A percentile compares a stretch with the other conserved stretches of the same genome.
Conservation (phyloP, 2,888 invertebrate species). For the Peribatodes rhomboidaria region DNA sequence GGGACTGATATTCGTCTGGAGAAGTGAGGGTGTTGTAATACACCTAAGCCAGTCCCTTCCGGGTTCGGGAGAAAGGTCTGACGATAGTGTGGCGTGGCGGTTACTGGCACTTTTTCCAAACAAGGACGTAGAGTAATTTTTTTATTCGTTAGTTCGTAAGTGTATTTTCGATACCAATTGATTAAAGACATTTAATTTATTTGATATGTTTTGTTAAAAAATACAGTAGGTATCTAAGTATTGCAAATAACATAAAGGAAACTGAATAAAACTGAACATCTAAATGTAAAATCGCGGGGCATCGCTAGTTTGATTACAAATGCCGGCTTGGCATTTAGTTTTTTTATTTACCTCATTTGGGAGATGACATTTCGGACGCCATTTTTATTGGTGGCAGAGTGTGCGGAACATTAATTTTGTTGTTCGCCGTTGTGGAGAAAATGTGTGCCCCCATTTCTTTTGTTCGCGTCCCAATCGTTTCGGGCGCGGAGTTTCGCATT, state of each 20-base stretch:
- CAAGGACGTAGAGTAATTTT: too few species aligned
- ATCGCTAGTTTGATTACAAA: slow-evolving; percentile 37
- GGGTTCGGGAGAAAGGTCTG: too few species aligned
- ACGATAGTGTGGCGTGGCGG: too few species aligned
- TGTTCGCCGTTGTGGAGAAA: slow-evolving; percentile 58
- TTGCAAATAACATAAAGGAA: background rate
- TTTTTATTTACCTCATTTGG: slow-evolving; percentile 85
- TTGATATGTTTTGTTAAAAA: too few species aligned
- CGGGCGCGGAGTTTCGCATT: slow-evolving; percentile 43
- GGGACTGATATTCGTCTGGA: too few species aligned
- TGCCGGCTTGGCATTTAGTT: slow-evolving; percentile 75
- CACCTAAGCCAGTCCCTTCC: too few species aligned
- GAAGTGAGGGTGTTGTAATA: too few species aligned
- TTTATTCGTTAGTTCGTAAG: too few species aligned
- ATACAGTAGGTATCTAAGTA: background rate
- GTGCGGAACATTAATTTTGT: slow-evolving; percentile 84
- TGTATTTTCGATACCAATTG: too few species aligned
- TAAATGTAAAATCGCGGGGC: background rate
- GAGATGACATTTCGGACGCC: slow-evolving; percentile 79
- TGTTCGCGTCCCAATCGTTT: slow-evolving; percentile 51
- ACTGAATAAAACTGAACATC: background rate
- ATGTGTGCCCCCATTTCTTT: slow-evolving; percentile 59
- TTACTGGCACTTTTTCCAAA: too few species aligned
- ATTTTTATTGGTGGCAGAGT: slow-evolving; percentile 77
- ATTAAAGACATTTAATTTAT: too few species aligned